Percentiles rank a stretch among this genome's conserved stretches.
phyloP scores from a whole-genome alignment of 2,888 invertebrate genomes.

The Lasioglossum vierecki region DNA sequence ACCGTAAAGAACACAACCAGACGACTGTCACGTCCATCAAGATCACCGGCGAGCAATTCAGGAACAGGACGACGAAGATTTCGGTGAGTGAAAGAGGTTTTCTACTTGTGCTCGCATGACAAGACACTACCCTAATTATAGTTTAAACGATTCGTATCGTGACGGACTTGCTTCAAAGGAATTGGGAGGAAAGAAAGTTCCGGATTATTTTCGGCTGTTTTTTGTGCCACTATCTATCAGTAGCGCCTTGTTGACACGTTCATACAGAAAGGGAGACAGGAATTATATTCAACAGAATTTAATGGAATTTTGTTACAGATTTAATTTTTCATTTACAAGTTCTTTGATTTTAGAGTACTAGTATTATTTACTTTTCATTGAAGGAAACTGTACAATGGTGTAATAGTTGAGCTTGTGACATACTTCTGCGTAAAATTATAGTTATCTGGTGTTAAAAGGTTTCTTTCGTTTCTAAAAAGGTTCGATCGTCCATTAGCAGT shows the following conservation, averaged over 20 bases:
- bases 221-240: neutral
- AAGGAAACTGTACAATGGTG: no score
- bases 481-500: constrained; percentile 86
- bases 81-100: constrained; percentile 64
- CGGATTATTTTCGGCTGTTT: neutral
- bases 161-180: neutral
- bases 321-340: neutral
- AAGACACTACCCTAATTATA: neutral
- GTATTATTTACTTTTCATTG: neutral
- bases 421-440: neutral
- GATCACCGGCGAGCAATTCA: constrained; percentile 67
- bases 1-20: constrained; percentile 60
- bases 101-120: constrained; percentile 24
- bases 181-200: neutral
- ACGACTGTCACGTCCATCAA: constrained; percentile 75
- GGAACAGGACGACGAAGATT: constrained; percentile 70
- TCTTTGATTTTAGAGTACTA: neutral
- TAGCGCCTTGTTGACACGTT: neutral
- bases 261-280: neutral
- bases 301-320: neutral
- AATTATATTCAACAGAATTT: neutral
- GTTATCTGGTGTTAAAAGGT: neutral
- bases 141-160: neutral
- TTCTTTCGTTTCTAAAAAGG: constrained; percentile 73
- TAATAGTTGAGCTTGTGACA: neutral